A percentile compares a stretch with the other conserved stretches of the same genome.
phyloP scores from a whole-genome alignment of 1,140 invertebrate species.

The Notospermus geniculatus region DNA sequence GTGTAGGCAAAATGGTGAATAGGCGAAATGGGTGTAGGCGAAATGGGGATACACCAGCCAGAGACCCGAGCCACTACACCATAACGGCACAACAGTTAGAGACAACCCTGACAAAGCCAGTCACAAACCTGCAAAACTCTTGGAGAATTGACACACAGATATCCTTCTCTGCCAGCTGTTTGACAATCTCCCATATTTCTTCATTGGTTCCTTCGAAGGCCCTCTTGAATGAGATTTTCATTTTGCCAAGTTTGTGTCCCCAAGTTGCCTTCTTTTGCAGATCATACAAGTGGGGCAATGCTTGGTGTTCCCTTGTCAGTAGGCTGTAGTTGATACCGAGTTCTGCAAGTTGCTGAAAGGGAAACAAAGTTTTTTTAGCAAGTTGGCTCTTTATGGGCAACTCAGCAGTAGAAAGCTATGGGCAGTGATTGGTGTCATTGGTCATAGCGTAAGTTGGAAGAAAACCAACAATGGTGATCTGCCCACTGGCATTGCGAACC shows the following conservation, averaged over 20 bases:
- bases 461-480: too few relatives aligned
- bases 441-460: not conserved
- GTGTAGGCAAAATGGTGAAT: too few relatives aligned
- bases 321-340: conserved; percentile 33
- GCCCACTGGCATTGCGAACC: too few relatives aligned
- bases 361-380: conserved; percentile 10
- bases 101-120: too few relatives aligned
- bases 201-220: conserved; percentile 28
- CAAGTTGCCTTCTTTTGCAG: conserved; percentile 36
- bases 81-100: too few relatives aligned
- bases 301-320: conserved; percentile 25
- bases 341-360: conserved; percentile 29
- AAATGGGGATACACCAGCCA: too few relatives aligned
- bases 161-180: conserved; percentile 27
- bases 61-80: too few relatives aligned
- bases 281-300: conserved; percentile 27
- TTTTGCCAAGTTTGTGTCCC: conserved; percentile 39
- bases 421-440: not conserved
- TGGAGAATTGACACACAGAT: conserved; percentile 29
- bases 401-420: too few relatives aligned
- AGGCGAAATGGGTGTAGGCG: too few relatives aligned
- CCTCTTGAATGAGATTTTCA: conserved; percentile 30
- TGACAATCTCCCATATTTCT: conserved; percentile 36
- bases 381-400: too few relatives aligned
- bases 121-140: conserved; percentile 41